Evolutionary conservation across 2,797 vertebrate species (phyloP).

Genomic region (Hippoglossus hippoglossus): DNA sequence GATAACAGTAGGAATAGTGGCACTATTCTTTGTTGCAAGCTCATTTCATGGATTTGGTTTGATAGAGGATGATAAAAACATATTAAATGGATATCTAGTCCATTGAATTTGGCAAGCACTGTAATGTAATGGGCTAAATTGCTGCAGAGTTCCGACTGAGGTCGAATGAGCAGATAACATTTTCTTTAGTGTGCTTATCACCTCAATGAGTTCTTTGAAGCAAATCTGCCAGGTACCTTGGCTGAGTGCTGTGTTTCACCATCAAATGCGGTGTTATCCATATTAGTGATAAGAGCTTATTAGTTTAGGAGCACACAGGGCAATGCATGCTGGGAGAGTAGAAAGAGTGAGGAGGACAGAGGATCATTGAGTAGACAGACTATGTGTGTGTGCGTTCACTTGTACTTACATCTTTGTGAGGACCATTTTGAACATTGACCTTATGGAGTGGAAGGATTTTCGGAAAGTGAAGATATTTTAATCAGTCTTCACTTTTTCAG

Average conservation of each 20-base stretch:
- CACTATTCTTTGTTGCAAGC: constrained; percentile 1
- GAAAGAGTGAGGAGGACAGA: neutral
- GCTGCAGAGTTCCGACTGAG: constrained; percentile 25
- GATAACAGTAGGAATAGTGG: neutral
- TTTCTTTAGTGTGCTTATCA: constrained; percentile 32
- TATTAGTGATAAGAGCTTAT: constrained; percentile 53
- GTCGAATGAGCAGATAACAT: constrained; percentile 17
- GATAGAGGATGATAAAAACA: constrained; percentile 6
- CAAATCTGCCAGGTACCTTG: constrained; percentile 35
- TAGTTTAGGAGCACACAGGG: constrained; percentile 30
- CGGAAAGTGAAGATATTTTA: too few species aligned
- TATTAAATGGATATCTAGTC: constrained; percentile 7
- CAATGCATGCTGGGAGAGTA: constrained; percentile 31
- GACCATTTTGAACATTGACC: too few species aligned
- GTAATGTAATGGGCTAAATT: neutral
- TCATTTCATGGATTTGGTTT: constrained; percentile 7
- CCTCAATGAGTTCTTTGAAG: constrained; percentile 37
- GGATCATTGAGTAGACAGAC: neutral
- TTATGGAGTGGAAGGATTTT: too few species aligned
- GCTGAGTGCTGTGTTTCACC: constrained; percentile 40
- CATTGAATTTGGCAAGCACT: constrained; percentile 13
- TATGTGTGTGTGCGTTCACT: neutral
- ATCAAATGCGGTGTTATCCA: constrained; percentile 39
- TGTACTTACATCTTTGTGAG: too few species aligned
- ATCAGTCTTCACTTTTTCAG: too few species aligned